A percentile compares a stretch with the other conserved stretches of the same genome.
Evolutionary conservation across 2,797 vertebrate species (phyloP).

Genomic region (Eidolon dupreanum): DNA sequence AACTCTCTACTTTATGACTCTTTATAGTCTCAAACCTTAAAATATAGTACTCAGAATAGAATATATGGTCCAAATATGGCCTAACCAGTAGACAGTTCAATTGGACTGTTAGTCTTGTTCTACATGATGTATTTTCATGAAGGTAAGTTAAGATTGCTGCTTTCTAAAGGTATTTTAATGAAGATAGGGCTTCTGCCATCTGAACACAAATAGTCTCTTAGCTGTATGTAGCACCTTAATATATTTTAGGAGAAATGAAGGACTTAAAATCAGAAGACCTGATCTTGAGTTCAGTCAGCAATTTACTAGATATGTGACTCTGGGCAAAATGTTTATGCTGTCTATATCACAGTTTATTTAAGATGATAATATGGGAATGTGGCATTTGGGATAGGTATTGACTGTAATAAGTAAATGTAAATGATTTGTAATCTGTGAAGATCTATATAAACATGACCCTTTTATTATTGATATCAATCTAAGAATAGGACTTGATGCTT

Average conservation of each 20-base stretch:
- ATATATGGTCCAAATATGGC: background rate
- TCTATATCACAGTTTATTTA: background rate
- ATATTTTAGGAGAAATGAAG: background rate
- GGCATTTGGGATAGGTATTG: background rate
- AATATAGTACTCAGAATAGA: background rate
- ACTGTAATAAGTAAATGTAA: conserved; percentile 2
- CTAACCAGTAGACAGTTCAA: background rate
- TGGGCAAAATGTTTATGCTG: background rate
- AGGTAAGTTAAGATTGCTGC: background rate
- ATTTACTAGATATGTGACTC: background rate
- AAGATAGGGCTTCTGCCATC: background rate
- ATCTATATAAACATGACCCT: background rate
- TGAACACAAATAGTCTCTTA: background rate
- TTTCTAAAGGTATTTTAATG: background rate
- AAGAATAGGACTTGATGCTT: background rate
- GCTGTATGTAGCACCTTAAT: background rate
- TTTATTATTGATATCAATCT: background rate
- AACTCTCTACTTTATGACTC: background rate
- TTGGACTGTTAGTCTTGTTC: background rate
- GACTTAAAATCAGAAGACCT: conserved; percentile 18
- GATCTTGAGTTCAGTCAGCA: background rate
- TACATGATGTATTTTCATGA: background rate
- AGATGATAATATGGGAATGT: background rate
- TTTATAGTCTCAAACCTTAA: conserved; percentile 1
- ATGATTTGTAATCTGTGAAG: background rate